These are phyloP conservation scores for Trematocara variabile DNA, from an alignment of 2,113 vertebrate genomes.

Conservation along the genomic window DNA sequence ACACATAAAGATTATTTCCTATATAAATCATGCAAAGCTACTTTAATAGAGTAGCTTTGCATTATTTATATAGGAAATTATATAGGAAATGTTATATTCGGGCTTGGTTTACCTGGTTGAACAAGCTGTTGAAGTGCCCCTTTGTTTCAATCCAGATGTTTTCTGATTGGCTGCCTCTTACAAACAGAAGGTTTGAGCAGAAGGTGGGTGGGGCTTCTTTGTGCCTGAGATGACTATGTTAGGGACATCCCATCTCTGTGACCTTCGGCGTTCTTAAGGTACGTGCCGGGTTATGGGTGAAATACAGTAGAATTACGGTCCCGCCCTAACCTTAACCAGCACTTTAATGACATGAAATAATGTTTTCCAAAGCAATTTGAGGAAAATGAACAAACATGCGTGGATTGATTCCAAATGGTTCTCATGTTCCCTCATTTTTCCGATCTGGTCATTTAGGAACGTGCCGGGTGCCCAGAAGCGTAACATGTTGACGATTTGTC, in stretches of 20 bases:
- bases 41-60: background rate
- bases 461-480: background rate
- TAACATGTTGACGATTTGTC: background rate
- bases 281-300: background rate
- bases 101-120: background rate
- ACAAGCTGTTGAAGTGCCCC: background rate
- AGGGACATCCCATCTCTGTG: background rate
- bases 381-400: background rate
- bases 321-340: rapidly evolving
- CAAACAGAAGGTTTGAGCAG: background rate
- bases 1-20: background rate
- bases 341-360: background rate
- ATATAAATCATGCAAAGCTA: background rate
- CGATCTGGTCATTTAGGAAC: background rate
- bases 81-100: background rate
- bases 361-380: background rate
- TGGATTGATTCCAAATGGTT: rapidly evolving
- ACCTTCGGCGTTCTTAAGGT: background rate
- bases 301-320: background rate
- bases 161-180: background rate
- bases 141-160: background rate
- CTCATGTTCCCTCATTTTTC: background rate
- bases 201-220: background rate
- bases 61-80: too few relatives aligned
- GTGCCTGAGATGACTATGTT: background rate